These are phyloP conservation scores for Actinia equina DNA, from an alignment of 64 coral and sea anemone genomes.

Conservation along the genomic window DNA sequence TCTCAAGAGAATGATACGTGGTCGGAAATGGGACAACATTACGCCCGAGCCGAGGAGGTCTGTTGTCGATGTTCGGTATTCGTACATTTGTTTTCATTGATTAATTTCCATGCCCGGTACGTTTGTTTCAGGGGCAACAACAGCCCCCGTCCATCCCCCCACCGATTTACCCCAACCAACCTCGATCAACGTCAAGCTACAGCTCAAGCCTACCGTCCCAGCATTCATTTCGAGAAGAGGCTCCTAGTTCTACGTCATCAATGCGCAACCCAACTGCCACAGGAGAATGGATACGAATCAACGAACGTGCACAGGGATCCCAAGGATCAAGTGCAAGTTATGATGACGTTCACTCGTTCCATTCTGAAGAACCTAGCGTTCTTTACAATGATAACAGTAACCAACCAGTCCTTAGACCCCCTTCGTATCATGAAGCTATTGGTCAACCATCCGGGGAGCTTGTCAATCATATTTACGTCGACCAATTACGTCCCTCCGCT, in stretches of 20 bases:
- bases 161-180: slow-evolving; percentile 20
- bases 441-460: neutral
- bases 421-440: slow-evolving; percentile 60
- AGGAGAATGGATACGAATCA: slow-evolving; percentile 27
- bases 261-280: slow-evolving; percentile 10
- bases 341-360: slow-evolving; percentile 76
- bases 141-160: slow-evolving; percentile 36
- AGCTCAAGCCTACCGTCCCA: slow-evolving; percentile 20
- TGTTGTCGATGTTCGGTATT: too few relatives aligned
- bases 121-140: neutral
- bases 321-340: slow-evolving; percentile 17
- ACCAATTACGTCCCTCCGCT: slow-evolving; percentile 11
- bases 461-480: slow-evolving; percentile 27
- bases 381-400: slow-evolving; percentile 17
- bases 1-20: too few relatives aligned
- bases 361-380: slow-evolving; percentile 74
- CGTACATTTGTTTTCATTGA: neutral
- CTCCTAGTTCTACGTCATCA: slow-evolving; percentile 59
- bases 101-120: too few relatives aligned
- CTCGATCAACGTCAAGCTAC: slow-evolving; percentile 43
- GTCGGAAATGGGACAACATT: too few relatives aligned
- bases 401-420: slow-evolving; percentile 42
- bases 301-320: slow-evolving; percentile 41
- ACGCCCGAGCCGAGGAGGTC: too few relatives aligned
- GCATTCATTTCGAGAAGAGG: slow-evolving; percentile 87